Conservation (phyloP, 1,140 invertebrate species). For the Pogonomyrmex californicus region DNA sequence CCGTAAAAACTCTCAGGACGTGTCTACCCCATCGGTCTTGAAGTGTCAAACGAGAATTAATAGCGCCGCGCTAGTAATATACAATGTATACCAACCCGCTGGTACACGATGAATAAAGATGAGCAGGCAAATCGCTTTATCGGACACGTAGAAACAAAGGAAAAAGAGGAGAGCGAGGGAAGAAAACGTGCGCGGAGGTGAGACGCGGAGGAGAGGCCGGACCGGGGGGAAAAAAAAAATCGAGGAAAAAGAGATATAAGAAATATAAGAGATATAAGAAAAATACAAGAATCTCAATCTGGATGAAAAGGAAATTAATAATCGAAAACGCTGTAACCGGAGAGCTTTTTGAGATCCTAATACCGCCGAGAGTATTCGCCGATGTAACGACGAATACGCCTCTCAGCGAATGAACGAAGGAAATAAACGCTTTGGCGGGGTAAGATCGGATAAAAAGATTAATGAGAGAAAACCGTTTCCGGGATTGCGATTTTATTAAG, state of each 20-base stretch:
- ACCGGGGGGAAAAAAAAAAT: too few species aligned
- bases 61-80: conserved; percentile 67
- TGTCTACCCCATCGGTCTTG: conserved; percentile 71
- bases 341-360: conserved; percentile 74
- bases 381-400: conserved; percentile 56
- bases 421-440: conserved; percentile 74
- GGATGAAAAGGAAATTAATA: conserved; percentile 72
- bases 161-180: neutral
- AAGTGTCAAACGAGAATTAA: conserved; percentile 77
- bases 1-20: conserved; percentile 67
- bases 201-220: neutral
- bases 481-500: conserved; percentile 76
- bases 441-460: conserved; percentile 70
- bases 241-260: conserved; percentile 23
- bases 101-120: conserved; percentile 75
- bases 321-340: conserved; percentile 53
- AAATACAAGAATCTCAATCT: conserved; percentile 29
- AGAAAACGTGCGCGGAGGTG: conserved; percentile 18
- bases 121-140: conserved; percentile 71
- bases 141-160: conserved; percentile 65
- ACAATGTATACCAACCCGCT: conserved; percentile 67
- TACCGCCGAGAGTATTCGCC: conserved; percentile 67
- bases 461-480: conserved; percentile 73
- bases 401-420: conserved; percentile 65
- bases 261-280: conserved; percentile 28